Percentiles rank a stretch among this genome's conserved stretches.
Conservation (phyloP, 1,140 invertebrate genomes). For the Drosophila malerkotliana region DNA sequence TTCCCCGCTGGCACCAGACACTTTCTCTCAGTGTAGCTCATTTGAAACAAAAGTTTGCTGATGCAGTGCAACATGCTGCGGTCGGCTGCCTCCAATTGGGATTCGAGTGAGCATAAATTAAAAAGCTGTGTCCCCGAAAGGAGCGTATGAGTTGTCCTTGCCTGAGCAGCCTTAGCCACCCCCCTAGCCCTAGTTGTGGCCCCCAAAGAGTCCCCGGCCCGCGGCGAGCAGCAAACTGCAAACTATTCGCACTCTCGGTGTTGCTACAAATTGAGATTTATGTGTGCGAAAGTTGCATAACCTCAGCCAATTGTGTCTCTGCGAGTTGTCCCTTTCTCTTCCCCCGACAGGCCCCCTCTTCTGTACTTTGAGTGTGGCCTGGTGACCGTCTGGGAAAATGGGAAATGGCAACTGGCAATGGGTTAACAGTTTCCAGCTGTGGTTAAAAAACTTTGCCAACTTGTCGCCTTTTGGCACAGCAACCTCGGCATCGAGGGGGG, state of each 20-base stretch:
- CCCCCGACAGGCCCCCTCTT: neutral
- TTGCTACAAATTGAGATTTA: slow-evolving; percentile 81
- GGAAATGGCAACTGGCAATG: slow-evolving; percentile 73
- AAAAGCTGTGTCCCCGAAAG: slow-evolving; percentile 47
- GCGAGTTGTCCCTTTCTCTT: slow-evolving; percentile 14
- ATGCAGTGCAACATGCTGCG: slow-evolving; percentile 75
- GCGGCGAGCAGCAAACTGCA: slow-evolving; percentile 32
- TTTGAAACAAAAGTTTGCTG: slow-evolving; percentile 47
- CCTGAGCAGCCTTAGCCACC: slow-evolving; percentile 15
- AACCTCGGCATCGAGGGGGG: slow-evolving; percentile 49
- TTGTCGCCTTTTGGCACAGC: slow-evolving; percentile 65
- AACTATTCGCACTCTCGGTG: slow-evolving; percentile 76
- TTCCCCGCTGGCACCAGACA: neutral
- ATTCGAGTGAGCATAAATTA: slow-evolving; percentile 79
- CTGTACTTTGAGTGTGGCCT: slow-evolving; percentile 37
- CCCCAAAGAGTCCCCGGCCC: neutral
- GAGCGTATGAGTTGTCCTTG: slow-evolving; percentile 56
- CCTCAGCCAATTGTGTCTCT: slow-evolving; percentile 69
- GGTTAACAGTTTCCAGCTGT: slow-evolving; percentile 52
- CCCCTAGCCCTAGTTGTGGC: neutral
- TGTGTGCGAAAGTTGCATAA: slow-evolving; percentile 76
- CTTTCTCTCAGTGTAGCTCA: slow-evolving; percentile 4
- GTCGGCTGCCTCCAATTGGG: slow-evolving; percentile 75
- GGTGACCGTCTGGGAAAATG: slow-evolving; percentile 65
- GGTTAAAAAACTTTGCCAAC: slow-evolving; percentile 70